These are phyloP conservation scores for Volucella bombylans DNA, from an alignment of 2,888 invertebrate species.

Conservation along the genomic window DNA sequence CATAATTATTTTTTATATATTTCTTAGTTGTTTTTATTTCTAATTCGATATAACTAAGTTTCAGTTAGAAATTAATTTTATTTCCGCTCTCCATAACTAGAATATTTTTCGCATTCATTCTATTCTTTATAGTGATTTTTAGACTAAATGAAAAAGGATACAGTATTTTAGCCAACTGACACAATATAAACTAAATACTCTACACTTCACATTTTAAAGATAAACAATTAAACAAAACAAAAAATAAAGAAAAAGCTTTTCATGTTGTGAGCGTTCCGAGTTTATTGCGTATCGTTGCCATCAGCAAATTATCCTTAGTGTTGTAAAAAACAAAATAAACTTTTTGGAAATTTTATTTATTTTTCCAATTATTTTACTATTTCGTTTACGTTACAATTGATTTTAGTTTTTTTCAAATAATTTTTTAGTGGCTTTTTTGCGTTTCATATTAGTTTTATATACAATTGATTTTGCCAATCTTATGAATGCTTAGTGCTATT, in stretches of 20 bases:
- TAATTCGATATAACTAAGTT: not conserved
- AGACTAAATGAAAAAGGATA: slow-evolving; percentile 38
- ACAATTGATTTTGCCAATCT: slow-evolving; percentile 56
- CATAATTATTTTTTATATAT: not conserved
- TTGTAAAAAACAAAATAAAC: slow-evolving; percentile 49
- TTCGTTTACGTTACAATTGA: slow-evolving; percentile 1
- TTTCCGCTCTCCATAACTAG: slow-evolving; percentile 35
- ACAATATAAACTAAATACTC: slow-evolving; percentile 50
- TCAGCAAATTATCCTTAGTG: slow-evolving; percentile 70
- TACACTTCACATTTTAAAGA: slow-evolving; percentile 62
- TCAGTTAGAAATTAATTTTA: not conserved
- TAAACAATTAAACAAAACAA: slow-evolving; percentile 44
- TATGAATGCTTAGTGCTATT: slow-evolving; percentile 68
- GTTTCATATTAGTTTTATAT: slow-evolving; percentile 47
- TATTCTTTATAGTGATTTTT: slow-evolving; percentile 28
- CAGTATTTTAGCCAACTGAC: slow-evolving; percentile 61
- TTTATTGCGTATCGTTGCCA: slow-evolving; percentile 73
- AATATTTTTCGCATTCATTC: slow-evolving; percentile 36
- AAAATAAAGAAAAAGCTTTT: slow-evolving; percentile 60
- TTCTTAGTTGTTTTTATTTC: not conserved
- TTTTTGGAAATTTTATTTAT: slow-evolving; percentile 25
- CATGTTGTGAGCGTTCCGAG: slow-evolving; percentile 74
- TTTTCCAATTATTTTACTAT: not conserved
- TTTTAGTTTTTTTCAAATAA: slow-evolving; percentile 21
- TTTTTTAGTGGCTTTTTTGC: slow-evolving; percentile 69